Base-by-base conservation (phyloP, 2,113 vertebrate genomes). In the Semicossyphus pulcher region DNA sequence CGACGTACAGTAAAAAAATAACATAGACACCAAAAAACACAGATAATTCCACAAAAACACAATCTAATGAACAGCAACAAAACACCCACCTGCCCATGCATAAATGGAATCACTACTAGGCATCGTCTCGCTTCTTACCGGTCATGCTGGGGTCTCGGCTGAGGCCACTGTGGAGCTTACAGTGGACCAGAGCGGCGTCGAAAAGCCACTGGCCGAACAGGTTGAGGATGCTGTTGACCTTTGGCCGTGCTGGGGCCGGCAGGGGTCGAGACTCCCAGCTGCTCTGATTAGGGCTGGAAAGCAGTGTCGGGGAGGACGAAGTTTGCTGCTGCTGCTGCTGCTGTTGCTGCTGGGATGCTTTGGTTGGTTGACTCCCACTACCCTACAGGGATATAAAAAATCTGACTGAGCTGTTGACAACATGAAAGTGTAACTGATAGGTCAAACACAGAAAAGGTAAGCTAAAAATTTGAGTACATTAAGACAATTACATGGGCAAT, bases 141-240 rank as follows among this genome's bases (percentile, higher is more conserved):
- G 96, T 99, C 96, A 98, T 97, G 92, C 96, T 98, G 91, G 95
- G 95, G 91, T 99, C 97, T 92, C 96, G 94, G 91, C 95, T 97
- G 84, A 97, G 94, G 82, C 96, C 96, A 58, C 96, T 97, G 89
- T 98, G 96, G 88, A 98, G 96, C 92, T 97, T 98, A 95, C 97
- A 99, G 92, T 98, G 96, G 90, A 99, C 96, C 85, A 99, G 94
- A 4, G 96, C 95, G 53, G 97, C 97, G 63, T 98, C 97, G 69
- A 99, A 98, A 51, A 99, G 92, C 97, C 97, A 99, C 0, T 97
- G 97, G 88, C 96, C 97, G 59, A 99, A 99, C 69, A 99, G 95
- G 91, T 99, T 96, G 90, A 99, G 94, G 91, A 99, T 97, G 94
- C 96, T 98, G 94, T 99, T 98, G 93, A 99, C 97, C 90, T 96